Evolutionary conservation across 2,113 vertebrate species (phyloP).

Genomic region (Sceloporus undulatus): DNA sequence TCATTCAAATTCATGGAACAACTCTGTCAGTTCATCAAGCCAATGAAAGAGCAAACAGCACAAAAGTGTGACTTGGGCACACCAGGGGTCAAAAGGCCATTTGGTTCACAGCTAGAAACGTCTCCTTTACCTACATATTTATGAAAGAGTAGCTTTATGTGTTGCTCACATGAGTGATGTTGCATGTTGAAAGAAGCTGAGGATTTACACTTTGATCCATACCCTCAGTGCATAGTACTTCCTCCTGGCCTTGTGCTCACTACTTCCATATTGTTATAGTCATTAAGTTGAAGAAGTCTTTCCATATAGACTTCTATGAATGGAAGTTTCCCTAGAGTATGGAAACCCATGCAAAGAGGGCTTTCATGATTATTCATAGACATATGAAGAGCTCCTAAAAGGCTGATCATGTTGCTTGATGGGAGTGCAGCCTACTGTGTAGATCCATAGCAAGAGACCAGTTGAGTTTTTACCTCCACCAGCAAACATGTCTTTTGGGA

Average conservation of each 20-base stretch:
- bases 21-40: constrained; percentile 35
- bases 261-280: neutral
- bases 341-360: neutral
- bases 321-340: neutral
- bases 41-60: constrained; percentile 36
- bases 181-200: neutral
- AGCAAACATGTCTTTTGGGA: no score
- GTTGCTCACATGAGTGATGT: neutral
- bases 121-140: neutral
- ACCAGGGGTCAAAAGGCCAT: constrained; percentile 9
- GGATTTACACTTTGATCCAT: neutral
- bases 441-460: no score
- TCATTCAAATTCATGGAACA: constrained; percentile 41
- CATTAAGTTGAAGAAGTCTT: neutral
- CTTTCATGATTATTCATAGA: neutral
- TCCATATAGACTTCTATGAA: neutral
- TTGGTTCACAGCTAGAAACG: neutral
- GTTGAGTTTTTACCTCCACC: no score
- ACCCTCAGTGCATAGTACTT: neutral
- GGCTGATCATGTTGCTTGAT: no score
- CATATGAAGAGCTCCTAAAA: neutral
- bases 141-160: neutral
- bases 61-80: constrained; percentile 11
- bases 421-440: no score
- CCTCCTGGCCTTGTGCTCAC: neutral